These are phyloP conservation scores for Limulus polyphemus DNA, from an alignment of 2,888 invertebrate genomes.

Conservation along the genomic window DNA sequence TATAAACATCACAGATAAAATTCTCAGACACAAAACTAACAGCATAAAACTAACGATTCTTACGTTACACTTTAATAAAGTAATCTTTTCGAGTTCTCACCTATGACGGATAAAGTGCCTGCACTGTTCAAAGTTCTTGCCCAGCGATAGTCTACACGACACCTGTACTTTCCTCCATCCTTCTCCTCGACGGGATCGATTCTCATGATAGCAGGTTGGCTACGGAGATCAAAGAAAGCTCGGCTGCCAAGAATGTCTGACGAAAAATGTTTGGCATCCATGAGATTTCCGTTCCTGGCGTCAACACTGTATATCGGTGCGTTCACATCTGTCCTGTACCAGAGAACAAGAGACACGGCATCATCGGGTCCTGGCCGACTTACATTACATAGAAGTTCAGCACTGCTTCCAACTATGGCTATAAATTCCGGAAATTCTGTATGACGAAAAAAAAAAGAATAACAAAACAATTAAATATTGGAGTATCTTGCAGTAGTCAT, in stretches of 20 bases:
- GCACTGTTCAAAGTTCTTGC: slow-evolving; percentile 10
- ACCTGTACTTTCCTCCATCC: slow-evolving; percentile 21
- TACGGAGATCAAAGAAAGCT: slow-evolving; percentile 19
- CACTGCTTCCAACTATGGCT: slow-evolving; percentile 21
- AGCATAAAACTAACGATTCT: no score
- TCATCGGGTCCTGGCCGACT: slow-evolving; percentile 29
- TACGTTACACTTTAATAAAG: no score
- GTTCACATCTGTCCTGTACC: slow-evolving; percentile 20
- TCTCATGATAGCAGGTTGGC: slow-evolving; percentile 16
- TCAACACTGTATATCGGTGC: slow-evolving; percentile 22
- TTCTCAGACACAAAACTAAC: no score
- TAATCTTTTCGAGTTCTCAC: no score
- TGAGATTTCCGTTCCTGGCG: slow-evolving; percentile 15
- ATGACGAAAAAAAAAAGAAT: no score
- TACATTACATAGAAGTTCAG: slow-evolving; percentile 33
- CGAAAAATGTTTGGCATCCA: slow-evolving; percentile 22
- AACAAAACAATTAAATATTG: no score
- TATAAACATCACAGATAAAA: no score
- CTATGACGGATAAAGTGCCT: no score
- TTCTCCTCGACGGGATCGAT: slow-evolving; percentile 20
- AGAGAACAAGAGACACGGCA: slow-evolving; percentile 20
- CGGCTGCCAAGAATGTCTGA: slow-evolving; percentile 13
- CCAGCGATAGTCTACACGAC: slow-evolving; percentile 21
- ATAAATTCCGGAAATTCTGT: slow-evolving; percentile 17
- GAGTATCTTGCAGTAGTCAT: no score